Conservation (phyloP, 2,888 invertebrate genomes). For the Agrotis ipsilon region DNA sequence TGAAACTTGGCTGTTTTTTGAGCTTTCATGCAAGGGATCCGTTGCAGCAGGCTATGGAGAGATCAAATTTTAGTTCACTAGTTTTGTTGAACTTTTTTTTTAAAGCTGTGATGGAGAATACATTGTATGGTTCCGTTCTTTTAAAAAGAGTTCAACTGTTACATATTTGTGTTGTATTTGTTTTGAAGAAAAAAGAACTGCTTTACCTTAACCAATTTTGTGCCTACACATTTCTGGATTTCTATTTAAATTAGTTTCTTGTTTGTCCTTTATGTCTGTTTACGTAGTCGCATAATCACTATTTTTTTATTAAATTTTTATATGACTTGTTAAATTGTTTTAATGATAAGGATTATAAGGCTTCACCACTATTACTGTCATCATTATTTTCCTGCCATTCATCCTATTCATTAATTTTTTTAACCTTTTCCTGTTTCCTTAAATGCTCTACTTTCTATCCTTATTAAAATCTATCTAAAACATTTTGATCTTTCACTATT, state of each 20-base stretch:
- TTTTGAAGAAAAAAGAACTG: too few relatives aligned
- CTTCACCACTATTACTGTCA: not conserved
- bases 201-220: too few relatives aligned
- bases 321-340: not conserved
- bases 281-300: too few relatives aligned
- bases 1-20: constrained; percentile 59
- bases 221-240: too few relatives aligned
- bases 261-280: too few relatives aligned
- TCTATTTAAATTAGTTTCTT: too few relatives aligned
- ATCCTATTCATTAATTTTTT: too few relatives aligned
- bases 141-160: too few relatives aligned
- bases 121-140: not conserved
- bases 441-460: not conserved
- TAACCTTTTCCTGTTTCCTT: too few relatives aligned
- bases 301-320: too few relatives aligned
- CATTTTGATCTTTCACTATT: not conserved
- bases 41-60: constrained; percentile 17
- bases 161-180: too few relatives aligned
- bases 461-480: not conserved
- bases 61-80: not conserved
- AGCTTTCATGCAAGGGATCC: constrained; percentile 26
- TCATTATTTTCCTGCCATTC: not conserved
- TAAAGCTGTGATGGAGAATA: not conserved
- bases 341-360: not conserved
- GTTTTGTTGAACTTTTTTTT: not conserved